Conservation (phyloP, 2,888 invertebrate genomes). For the Cryptocephalus moraei region DNA sequence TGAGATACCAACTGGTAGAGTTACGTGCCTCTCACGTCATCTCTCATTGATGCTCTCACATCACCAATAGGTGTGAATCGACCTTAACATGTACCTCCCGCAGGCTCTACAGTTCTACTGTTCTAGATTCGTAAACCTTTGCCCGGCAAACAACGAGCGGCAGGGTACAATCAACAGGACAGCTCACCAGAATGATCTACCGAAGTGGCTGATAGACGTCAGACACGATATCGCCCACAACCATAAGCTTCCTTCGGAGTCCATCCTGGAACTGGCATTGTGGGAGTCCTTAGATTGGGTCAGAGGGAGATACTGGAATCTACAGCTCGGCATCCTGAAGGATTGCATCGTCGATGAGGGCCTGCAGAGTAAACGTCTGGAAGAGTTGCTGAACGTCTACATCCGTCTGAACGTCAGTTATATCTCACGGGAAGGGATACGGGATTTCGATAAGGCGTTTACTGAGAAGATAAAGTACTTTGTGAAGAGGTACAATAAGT, state of each 20-base stretch:
- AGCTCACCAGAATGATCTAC: conserved; percentile 56
- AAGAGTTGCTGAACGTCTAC: conserved; percentile 2
- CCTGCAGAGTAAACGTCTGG: no score
- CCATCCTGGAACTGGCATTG: conserved; percentile 52
- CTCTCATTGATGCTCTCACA: no score
- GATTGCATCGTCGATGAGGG: conserved; percentile 7
- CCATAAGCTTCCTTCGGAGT: conserved; percentile 53
- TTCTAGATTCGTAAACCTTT: conserved; percentile 35
- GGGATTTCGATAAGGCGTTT: neutral
- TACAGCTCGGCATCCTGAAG: conserved; percentile 34
- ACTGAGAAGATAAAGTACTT: neutral
- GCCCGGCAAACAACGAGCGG: conserved; percentile 28
- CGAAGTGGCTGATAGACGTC: conserved; percentile 69
- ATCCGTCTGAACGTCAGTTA: neutral
- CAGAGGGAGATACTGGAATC: conserved; percentile 54
- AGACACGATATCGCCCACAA: conserved; percentile 72
- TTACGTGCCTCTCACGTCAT: no score
- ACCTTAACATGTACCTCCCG: no score
- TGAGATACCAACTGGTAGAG: no score
- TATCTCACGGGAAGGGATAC: neutral
- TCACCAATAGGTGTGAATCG: no score
- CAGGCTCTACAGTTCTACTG: neutral
- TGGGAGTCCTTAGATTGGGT: conserved; percentile 59
- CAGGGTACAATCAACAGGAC: conserved; percentile 42
- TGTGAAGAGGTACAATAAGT: conserved; percentile 3